Percentiles rank a stretch among this genome's conserved stretches.
Evolutionary conservation across 2,888 invertebrate species (phyloP).

Genomic region (Galerucella calmariensis): DNA sequence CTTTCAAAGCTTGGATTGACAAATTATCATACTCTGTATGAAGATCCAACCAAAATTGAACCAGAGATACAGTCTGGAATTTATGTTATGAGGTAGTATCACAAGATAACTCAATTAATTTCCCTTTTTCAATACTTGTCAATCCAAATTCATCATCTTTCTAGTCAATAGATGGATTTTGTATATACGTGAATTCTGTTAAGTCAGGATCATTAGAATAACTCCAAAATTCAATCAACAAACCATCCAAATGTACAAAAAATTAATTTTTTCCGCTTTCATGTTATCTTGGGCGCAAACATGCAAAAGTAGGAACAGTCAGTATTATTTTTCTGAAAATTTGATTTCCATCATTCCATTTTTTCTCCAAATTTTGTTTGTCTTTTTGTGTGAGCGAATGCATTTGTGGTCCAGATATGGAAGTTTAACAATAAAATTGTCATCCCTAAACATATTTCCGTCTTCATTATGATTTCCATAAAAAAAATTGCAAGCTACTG

Average conservation of each 20-base stretch:
- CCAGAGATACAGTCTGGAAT: neutral
- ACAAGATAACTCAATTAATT: slow-evolving; percentile 7
- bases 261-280: neutral
- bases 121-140: slow-evolving; percentile 4
- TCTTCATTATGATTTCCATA: too few relatives aligned
- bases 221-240: neutral
- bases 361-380: too few relatives aligned
- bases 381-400: too few relatives aligned
- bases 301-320: too few relatives aligned
- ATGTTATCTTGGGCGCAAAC: neutral
- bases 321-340: too few relatives aligned
- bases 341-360: too few relatives aligned
- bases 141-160: neutral
- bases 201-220: neutral
- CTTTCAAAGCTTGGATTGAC: neutral
- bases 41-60: neutral
- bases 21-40: neutral
- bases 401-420: too few relatives aligned
- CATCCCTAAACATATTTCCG: too few relatives aligned
- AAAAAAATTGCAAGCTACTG: too few relatives aligned
- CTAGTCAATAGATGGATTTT: neutral
- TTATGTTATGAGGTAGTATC: slow-evolving; percentile 3
- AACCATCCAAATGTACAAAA: too few relatives aligned
- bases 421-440: too few relatives aligned
- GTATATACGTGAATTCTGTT: neutral